Base-by-base conservation (phyloP, 2,113 vertebrate genomes). In the Tragelaphus scriptus region DNA sequence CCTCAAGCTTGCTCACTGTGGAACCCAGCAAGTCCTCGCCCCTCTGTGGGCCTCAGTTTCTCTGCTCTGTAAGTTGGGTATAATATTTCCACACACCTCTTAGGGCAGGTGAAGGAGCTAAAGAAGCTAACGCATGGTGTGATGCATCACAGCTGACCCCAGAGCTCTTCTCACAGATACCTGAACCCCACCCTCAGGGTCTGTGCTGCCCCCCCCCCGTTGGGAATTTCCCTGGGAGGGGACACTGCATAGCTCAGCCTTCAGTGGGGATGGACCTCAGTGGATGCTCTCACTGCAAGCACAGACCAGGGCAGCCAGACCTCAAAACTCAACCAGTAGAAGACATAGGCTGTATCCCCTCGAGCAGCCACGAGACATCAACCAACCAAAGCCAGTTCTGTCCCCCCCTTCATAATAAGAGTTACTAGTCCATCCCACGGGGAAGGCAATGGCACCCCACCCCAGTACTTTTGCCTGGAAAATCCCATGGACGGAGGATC, bases 41-140 rank as follows among this genome's bases (percentile, higher is more conserved):
- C 3, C 30, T 55, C 63, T 58, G 16, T 4, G 2, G 44, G 49
- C 63, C 80, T 91, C 9, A 2, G 56, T n/a, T 71, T 94, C 47
- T 25, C 79, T 55, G 58, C 90, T 68, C 84, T 44, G 1, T 30
- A 21, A 86, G 8, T 8, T 3, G 2, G 86, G 28, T 3, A 44
- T 30, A 17, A 44, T 11, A 4, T 7, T 14, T 14, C 26, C 25
- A 40, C 15, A n/a, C 1, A 16, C 32, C 53, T 53, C 53, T 17
- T 4, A 23, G 89, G n/a, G 47, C 0, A 0, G 32, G 1, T 14
- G 28, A 7, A 40, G 19, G 26, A 49, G 40, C 26, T 17, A 11
- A n/a, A 81, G 28, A 32, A 51, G 55, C 16, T 11, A 3, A 23
- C 2, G 7, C 0, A 0, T 0, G 16, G 51, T 10, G 40, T 12